Evolutionary conservation across 2,113 vertebrate genomes (phyloP).

Genomic region (Rousettus leschenaultii): DNA sequence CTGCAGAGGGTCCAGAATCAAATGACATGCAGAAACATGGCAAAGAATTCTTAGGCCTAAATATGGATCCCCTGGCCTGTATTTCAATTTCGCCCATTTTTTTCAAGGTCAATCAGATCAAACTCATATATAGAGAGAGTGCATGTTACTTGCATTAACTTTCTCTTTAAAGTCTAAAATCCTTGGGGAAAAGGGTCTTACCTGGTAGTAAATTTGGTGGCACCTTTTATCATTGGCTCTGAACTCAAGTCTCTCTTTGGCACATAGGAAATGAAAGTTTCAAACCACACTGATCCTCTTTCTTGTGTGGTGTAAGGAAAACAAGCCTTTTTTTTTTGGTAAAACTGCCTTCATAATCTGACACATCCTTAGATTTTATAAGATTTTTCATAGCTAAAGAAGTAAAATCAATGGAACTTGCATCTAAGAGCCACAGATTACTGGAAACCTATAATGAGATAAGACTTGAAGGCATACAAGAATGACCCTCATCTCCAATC

Average conservation of each 20-base stretch:
- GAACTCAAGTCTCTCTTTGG: neutral
- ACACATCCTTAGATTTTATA: neutral
- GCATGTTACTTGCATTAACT: neutral
- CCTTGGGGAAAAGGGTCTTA: neutral
- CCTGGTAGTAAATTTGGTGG: neutral
- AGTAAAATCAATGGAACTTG: neutral
- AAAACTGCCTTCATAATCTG: neutral
- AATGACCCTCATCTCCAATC: neutral
- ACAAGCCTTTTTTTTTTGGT: neutral
- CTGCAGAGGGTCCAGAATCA: neutral
- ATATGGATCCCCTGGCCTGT: neutral
- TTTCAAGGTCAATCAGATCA: neutral
- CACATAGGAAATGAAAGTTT: neutral
- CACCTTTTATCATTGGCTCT: neutral
- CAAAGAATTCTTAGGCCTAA: neutral
- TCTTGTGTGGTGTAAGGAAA: neutral
- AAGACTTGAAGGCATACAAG: neutral
- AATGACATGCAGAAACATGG: neutral
- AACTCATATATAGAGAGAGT: too few relatives aligned
- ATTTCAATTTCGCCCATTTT: neutral
- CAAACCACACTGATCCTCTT: neutral
- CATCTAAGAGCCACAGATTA: neutral
- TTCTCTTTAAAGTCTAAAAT: conserved; percentile 1
- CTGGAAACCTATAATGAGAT: neutral
- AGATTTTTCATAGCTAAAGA: neutral